Conservation (phyloP, 1,140 invertebrate species). For the Bilobella aurantiaca region DNA sequence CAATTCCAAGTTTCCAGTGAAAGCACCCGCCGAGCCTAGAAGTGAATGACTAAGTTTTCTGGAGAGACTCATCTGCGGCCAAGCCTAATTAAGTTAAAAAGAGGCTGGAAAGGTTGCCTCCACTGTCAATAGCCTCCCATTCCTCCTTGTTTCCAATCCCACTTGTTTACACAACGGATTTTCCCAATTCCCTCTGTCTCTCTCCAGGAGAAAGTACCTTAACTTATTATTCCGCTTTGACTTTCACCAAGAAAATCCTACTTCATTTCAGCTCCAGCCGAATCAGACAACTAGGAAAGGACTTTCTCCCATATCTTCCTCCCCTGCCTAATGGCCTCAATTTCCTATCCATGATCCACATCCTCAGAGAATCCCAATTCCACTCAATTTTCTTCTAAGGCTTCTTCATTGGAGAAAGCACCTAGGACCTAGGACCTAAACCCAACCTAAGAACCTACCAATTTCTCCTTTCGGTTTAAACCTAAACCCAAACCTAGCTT, state of each 20-base stretch:
- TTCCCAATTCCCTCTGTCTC: too few species aligned
- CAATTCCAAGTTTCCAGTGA: background rate
- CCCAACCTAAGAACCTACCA: too few species aligned
- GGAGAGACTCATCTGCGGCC: background rate
- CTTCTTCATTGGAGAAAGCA: too few species aligned
- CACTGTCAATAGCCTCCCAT: background rate
- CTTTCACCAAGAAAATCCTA: background rate
- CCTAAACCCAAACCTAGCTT: too few species aligned
- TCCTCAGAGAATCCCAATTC: background rate
- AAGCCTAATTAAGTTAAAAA: conserved; percentile 1
- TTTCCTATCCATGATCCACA: background rate
- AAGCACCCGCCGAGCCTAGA: background rate
- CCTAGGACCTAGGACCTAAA: too few species aligned
- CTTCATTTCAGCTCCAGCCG: background rate
- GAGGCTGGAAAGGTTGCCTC: background rate
- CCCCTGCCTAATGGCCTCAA: background rate
- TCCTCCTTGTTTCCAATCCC: background rate
- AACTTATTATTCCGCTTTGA: conserved; percentile 1
- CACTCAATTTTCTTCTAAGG: background rate
- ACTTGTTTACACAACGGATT: background rate
- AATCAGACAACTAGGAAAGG: background rate
- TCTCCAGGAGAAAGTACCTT: background rate
- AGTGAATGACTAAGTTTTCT: background rate
- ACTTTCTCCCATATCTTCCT: background rate
- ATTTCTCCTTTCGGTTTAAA: too few species aligned